Conservation (phyloP, 1,140 invertebrate species). For the Pseudomyrmex concolor region DNA sequence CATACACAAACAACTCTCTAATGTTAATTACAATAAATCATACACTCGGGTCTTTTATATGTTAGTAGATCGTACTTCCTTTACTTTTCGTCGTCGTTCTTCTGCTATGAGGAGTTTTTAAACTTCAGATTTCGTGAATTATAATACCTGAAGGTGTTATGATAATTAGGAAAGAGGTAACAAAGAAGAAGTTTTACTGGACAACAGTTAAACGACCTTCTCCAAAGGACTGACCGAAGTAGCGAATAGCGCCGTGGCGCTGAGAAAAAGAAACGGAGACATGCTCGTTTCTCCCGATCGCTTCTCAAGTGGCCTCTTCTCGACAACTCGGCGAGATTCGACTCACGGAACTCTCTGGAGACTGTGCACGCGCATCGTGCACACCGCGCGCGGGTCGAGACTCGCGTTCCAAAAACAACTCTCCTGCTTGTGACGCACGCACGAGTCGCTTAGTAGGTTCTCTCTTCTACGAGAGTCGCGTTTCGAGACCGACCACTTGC, state of each 20-base stretch:
- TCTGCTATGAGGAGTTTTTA: no score
- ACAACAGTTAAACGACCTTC: constrained; percentile 2
- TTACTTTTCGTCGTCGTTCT: no score
- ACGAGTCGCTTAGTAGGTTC: constrained; percentile 68
- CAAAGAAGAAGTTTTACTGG: background rate
- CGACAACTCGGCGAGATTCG: constrained; percentile 47
- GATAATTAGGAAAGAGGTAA: background rate
- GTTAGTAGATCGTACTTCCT: no score
- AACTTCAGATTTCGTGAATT: no score
- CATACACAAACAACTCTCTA: no score
- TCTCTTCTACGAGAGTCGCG: constrained; percentile 42
- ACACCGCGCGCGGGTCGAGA: constrained; percentile 11
- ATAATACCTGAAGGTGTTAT: background rate
- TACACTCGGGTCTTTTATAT: no score
- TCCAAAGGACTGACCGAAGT: background rate
- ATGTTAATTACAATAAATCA: no score
- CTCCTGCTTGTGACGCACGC: constrained; percentile 65
- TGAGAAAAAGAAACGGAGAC: background rate
- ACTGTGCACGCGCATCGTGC: constrained; percentile 19
- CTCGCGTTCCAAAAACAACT: constrained; percentile 58
- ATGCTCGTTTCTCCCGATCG: constrained; percentile 26
- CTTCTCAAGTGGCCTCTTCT: constrained; percentile 44
- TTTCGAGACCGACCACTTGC: constrained; percentile 71
- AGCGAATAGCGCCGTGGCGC: background rate
- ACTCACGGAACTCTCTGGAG: constrained; percentile 48